A percentile compares a stretch with the other conserved stretches of the same genome.
phyloP scores from a whole-genome alignment of 2,113 vertebrate species.

The Trematocara stigmaticum region DNA sequence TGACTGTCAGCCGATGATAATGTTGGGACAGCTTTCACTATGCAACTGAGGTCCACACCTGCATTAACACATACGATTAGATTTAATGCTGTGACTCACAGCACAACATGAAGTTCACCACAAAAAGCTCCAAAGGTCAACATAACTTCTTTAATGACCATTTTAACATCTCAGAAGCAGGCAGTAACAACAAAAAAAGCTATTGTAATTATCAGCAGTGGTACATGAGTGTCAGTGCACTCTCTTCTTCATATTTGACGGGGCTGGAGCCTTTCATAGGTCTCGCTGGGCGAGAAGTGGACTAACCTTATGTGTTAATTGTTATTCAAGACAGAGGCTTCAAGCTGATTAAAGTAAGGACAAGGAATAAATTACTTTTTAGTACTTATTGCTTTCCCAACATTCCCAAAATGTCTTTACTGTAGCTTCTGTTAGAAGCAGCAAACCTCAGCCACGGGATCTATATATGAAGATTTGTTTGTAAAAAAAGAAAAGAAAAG shows the following conservation, averaged over 20 bases:
- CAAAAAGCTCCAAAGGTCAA: neutral
- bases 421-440: neutral
- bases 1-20: constrained; percentile 37
- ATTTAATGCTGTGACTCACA: neutral
- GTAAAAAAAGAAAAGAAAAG: neutral
- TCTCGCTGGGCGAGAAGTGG: neutral
- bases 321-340: neutral
- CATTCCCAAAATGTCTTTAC: neutral
- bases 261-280: neutral
- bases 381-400: neutral
- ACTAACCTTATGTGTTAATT: neutral
- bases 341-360: neutral
- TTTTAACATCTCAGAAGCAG: neutral
- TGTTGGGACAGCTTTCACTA: constrained; percentile 78
- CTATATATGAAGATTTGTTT: neutral
- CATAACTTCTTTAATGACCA: neutral
- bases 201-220: neutral
- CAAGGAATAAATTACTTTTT: neutral
- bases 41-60: constrained; percentile 91
- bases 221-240: neutral
- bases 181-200: neutral
- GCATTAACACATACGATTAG: neutral
- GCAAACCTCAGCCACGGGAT: neutral
- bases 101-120: neutral
- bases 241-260: neutral